phyloP scores from a whole-genome alignment of 2,888 invertebrate genomes.

The Hypselothyrea guttata region DNA sequence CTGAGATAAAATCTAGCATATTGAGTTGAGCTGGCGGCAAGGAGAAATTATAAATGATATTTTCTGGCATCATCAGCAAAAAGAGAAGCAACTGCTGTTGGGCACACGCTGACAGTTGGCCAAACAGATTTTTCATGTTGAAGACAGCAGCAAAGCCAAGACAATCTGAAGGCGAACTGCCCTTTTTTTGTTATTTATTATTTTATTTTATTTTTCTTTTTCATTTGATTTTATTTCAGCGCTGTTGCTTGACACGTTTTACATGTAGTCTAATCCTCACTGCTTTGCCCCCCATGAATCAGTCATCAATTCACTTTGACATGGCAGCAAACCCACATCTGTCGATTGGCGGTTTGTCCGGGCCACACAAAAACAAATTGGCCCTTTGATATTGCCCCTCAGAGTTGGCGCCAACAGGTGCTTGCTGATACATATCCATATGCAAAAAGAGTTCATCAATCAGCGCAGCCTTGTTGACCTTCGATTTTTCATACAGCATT shows the following conservation, averaged over 20 bases:
- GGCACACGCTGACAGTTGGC: constrained; percentile 9
- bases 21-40: constrained; percentile 14
- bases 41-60: constrained; percentile 32
- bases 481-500: constrained; percentile 10
- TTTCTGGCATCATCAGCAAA: constrained; percentile 17
- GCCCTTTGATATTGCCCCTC: constrained; percentile 1
- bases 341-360: constrained; percentile 27
- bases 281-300: constrained; percentile 2
- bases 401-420: constrained; percentile 9
- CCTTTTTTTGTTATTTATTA: not conserved
- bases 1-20: constrained; percentile 3
- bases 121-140: not conserved
- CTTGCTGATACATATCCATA: constrained; percentile 4
- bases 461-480: constrained; percentile 18
- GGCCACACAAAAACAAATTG: constrained; percentile 21
- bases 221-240: not conserved
- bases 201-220: not conserved
- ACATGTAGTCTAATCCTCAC: constrained; percentile 18
- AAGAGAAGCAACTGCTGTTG: constrained; percentile 9
- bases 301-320: not conserved
- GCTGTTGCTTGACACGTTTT: constrained; percentile 16
- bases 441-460: constrained; percentile 29
- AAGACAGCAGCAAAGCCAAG: not conserved
- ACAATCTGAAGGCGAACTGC: no score
- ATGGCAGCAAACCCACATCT: not conserved